Base-by-base conservation (phyloP, 2,888 invertebrate species). In the Habrosyne pyritoides region DNA sequence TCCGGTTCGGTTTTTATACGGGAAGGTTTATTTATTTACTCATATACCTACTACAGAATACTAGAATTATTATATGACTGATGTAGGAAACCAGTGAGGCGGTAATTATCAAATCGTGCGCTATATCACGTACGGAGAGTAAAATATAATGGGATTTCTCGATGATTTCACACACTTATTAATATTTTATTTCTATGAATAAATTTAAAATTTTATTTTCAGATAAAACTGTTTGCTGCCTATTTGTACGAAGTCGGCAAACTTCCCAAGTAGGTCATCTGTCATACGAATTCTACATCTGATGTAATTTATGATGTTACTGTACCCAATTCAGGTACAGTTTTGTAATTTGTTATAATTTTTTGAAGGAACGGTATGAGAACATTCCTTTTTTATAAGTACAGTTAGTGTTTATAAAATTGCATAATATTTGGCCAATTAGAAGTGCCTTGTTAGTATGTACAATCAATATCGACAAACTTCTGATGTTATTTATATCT, bases 151-250 rank as follows among this genome's bases (percentile, higher is more conserved):
- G 55, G 55, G 33, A 33, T 57, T 58, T 46, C 57, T 57, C 0
- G 42, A 52, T 33, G 47, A 52, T 51, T 47, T 36, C 18, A 54
- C 47, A 22, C 21, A 10, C 14, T 50, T 18, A 28, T 33, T n/a
- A 47, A 21, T 14, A 21, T n/a, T 21, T 14, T 28, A 26, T 53
- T 54, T 21, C 51, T 28, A 22, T 36, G 21, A 55, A 54, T 47
- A 26, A 55, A 21, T 21, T n/a, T 0, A 48, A 18, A 57, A 57
- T 63, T 77, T 75, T 82, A 69, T 71, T 95, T 95, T 60, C 94
- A 98, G 97, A 97, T 97, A 1, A 99, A 99, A 92, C 89, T 98
- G 54, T 93, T 99, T 73, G 98, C 96, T 30, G 97, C 98, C 21
- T 99, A 99, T 85, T 88, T 98, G 59, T 95, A 96, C 77, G 98